A percentile compares a stretch with the other conserved stretches of the same genome.
Conservation (phyloP, 2,888 invertebrate genomes). For the Oscheius sp. region DNA sequence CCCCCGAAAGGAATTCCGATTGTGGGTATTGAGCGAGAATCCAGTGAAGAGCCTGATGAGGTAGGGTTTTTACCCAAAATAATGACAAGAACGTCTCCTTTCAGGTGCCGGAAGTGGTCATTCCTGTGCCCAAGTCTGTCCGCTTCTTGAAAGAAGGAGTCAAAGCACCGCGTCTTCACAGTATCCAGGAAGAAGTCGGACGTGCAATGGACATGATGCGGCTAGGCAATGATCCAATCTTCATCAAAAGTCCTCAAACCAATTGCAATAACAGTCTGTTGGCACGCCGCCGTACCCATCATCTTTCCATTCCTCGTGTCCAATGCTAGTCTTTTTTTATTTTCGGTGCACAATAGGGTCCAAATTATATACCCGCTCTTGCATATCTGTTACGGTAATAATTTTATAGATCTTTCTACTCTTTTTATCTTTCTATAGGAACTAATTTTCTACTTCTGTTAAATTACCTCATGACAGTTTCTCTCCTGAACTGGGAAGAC, state of each 20-base stretch:
- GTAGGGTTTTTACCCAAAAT: too few relatives aligned
- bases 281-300: constrained; percentile 47
- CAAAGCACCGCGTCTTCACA: constrained; percentile 67
- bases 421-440: too few relatives aligned
- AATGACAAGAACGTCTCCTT: background rate
- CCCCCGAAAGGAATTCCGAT: constrained; percentile 42
- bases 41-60: constrained; percentile 36
- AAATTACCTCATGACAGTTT: too few relatives aligned
- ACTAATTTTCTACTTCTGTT: too few relatives aligned
- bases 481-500: too few relatives aligned
- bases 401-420: too few relatives aligned
- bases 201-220: constrained; percentile 70
- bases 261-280: constrained; percentile 52
- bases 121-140: constrained; percentile 51
- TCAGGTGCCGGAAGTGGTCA: constrained; percentile 12
- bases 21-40: constrained; percentile 42
- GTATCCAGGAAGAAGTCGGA: constrained; percentile 71
- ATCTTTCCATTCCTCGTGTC: constrained; percentile 55
- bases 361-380: background rate
- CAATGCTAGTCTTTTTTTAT: constrained; percentile 40
- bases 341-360: background rate
- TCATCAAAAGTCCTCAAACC: constrained; percentile 54
- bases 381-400: too few relatives aligned
- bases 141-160: constrained; percentile 65
- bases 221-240: constrained; percentile 63